Base-by-base conservation (phyloP, 1,140 invertebrate genomes). In the Rhagoletis pomonella region DNA sequence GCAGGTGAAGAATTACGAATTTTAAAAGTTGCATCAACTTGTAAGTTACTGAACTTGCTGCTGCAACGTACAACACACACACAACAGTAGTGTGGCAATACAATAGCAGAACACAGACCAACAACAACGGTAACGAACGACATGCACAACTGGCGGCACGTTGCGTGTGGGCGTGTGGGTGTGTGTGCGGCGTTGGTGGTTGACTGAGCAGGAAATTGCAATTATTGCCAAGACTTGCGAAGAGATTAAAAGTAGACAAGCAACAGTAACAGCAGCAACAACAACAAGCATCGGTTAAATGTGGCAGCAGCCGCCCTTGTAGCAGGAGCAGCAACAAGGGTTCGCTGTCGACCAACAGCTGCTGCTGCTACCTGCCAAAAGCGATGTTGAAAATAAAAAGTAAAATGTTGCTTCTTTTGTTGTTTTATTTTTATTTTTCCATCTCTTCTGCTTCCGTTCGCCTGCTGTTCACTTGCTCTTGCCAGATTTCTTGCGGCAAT, bases 241-340 rank as follows among this genome's bases (percentile, higher is more conserved):
- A 81, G 73, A 81, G 73, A 81, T 81, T 81, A 81, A 55, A 81
- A 81, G 73, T 55, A 55, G 73, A 81, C 73, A 81, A 81, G 73
- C 14, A 73, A 44, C 42, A 42, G 67, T 29, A 29, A 29, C 29
- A 29, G 29, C 29, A 29, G 62, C 62, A 64, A 64, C 4, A 64
- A n/a, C 64, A 67, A 67, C 19, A 67, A 55, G 50, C 50, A 10
- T 5, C 50, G 10, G 50, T 55, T 55, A 62, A 62, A 62, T 62
- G 60, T 7, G 5, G 67, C 4, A 69, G 12, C 29, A 44, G 67
- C 1, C 4, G 39, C 42, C 39, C 42, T 12, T 47, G 29, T 42
- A 12, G n/a, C 73, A 55, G 47, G 19, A 19, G 47, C 73, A 50
- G 17, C 47, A n/a, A 55, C 47, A n/a, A 47, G n/a, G n/a, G 9